Evolutionary conservation across 2,888 invertebrate species (phyloP).

Genomic region (Caenorhabditis becei): DNA sequence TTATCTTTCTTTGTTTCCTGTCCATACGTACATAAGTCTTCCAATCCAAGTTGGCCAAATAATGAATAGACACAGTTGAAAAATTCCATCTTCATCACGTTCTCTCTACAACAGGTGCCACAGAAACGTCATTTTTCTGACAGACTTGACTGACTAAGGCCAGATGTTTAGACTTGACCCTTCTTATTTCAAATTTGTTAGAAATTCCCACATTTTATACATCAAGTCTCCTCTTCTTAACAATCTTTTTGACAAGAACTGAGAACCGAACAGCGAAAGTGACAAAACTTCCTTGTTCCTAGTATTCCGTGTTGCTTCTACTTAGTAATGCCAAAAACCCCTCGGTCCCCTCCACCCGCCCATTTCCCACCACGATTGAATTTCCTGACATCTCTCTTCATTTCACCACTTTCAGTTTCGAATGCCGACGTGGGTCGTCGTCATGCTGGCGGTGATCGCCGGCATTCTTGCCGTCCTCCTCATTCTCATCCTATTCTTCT

Average conservation of each 20-base stretch:
- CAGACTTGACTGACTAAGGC: neutral
- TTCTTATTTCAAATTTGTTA: neutral
- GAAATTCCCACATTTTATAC: neutral
- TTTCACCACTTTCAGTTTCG: conserved; percentile 50
- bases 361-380: conserved; percentile 17
- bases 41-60: conserved; percentile 12
- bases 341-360: neutral
- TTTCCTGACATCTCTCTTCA: conserved; percentile 25
- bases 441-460: conserved; percentile 61
- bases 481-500: conserved; percentile 59
- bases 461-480: conserved; percentile 62
- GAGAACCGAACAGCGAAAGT: too few relatives aligned
- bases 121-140: neutral
- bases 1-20: neutral
- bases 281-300: neutral
- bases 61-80: neutral
- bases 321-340: neutral
- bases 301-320: neutral
- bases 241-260: too few relatives aligned
- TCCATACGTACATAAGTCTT: neutral
- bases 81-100: conserved; percentile 3
- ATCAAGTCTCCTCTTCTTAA: too few relatives aligned
- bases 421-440: conserved; percentile 66
- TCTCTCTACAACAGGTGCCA: neutral
- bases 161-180: neutral